Conservation (phyloP, 2,888 invertebrate genomes). For the Chymomyza fuscimana region DNA sequence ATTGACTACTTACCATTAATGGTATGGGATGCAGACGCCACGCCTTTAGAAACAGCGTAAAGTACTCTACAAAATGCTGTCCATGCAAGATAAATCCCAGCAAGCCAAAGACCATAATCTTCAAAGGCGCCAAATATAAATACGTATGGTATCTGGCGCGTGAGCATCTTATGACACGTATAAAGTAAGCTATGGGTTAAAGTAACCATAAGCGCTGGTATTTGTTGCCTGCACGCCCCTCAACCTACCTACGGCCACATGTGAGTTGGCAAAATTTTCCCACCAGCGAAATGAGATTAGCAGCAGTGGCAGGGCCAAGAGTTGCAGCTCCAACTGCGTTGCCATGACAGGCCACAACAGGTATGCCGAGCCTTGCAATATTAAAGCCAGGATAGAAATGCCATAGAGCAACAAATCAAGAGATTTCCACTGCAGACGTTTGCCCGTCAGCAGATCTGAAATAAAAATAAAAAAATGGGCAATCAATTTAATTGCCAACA, state of each 20-base stretch:
- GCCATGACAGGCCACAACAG: slow-evolving; percentile 85
- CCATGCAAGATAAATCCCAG: slow-evolving; percentile 83
- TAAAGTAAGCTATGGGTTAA: slow-evolving; percentile 64
- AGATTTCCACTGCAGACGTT: slow-evolving; percentile 65
- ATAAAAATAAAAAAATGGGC: slow-evolving; percentile 29
- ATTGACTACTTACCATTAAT: slow-evolving; percentile 80
- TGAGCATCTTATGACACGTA: slow-evolving; percentile 81
- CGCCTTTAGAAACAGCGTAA: slow-evolving; percentile 80
- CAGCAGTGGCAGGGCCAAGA: slow-evolving; percentile 83
- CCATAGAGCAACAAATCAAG: slow-evolving; percentile 51
- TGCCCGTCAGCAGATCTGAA: slow-evolving; percentile 70
- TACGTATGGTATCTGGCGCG: slow-evolving; percentile 87
- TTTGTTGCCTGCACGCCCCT: background rate
- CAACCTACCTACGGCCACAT: slow-evolving; percentile 67
- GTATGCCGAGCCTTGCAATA: slow-evolving; percentile 85
- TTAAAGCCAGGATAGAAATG: slow-evolving; percentile 80
- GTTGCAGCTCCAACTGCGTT: slow-evolving; percentile 81
- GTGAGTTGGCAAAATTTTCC: slow-evolving; percentile 86
- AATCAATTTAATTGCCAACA: slow-evolving; percentile 71
- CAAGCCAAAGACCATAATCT: slow-evolving; percentile 86
- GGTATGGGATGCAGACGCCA: slow-evolving; percentile 82
- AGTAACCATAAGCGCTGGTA: background rate
- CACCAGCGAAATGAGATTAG: slow-evolving; percentile 90
- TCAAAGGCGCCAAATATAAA: slow-evolving; percentile 87
- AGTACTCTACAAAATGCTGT: slow-evolving; percentile 74